A percentile compares a stretch with the other conserved stretches of the same genome.
phyloP scores from a whole-genome alignment of 2,113 vertebrate species.

The Esox niger region DNA sequence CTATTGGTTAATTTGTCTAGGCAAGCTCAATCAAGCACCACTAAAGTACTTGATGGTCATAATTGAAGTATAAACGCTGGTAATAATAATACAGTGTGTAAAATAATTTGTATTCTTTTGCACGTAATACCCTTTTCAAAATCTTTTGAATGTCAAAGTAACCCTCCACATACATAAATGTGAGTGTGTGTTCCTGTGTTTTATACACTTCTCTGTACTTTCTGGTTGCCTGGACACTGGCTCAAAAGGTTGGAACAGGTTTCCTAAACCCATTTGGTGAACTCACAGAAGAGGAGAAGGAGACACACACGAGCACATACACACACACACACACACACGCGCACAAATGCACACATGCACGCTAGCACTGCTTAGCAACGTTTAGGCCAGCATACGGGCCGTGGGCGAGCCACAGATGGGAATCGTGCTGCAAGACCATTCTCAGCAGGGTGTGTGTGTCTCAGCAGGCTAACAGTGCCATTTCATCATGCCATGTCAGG shows the following conservation, averaged over 20 bases:
- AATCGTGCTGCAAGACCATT: constrained; percentile 35
- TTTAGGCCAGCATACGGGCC: constrained; percentile 46
- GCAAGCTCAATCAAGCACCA: too few species aligned
- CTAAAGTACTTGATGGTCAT: too few species aligned
- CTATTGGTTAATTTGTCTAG: too few species aligned
- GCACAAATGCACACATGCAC: too few species aligned
- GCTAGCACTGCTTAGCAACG: constrained; percentile 22
- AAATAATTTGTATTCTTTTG: too few species aligned
- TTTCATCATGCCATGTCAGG: too few species aligned
- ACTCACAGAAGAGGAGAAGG: background rate
- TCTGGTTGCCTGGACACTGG: constrained; percentile 49
- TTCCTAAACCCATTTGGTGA: background rate
- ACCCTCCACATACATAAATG: background rate
- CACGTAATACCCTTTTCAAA: background rate
- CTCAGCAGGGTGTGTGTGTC: constrained; percentile 5
- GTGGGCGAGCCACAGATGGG: constrained; percentile 44
- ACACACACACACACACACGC: too few species aligned
- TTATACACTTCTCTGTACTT: constrained; percentile 20
- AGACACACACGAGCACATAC: background rate
- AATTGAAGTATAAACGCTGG: too few species aligned
- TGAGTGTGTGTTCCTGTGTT: background rate
- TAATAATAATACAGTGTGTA: too few species aligned
- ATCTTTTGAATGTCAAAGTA: background rate
- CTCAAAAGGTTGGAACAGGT: constrained; percentile 2
- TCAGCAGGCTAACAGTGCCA: too few species aligned